These are phyloP conservation scores for Apaloderma vittatum DNA, from an alignment of 2,113 vertebrate genomes.

Conservation along the genomic window DNA sequence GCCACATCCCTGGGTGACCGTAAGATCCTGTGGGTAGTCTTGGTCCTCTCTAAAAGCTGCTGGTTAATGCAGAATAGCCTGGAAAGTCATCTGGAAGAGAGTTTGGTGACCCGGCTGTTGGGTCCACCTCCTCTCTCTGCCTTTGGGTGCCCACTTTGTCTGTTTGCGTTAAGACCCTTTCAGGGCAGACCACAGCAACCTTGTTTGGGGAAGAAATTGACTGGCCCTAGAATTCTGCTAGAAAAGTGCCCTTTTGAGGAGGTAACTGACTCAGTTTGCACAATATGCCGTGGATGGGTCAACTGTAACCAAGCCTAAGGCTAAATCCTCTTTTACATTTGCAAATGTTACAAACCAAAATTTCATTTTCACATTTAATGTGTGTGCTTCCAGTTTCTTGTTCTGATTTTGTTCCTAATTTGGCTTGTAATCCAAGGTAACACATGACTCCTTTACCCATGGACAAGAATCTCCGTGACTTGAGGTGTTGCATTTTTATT, in stretches of 20 bases:
- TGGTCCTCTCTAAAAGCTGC: background rate
- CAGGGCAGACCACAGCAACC: background rate
- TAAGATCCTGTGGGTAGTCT: background rate
- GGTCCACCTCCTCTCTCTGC: background rate
- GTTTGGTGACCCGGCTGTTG: background rate
- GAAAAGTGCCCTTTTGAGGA: constrained; percentile 78
- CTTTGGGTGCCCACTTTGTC: background rate
- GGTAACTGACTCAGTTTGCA: constrained; percentile 53
- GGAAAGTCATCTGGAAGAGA: background rate
- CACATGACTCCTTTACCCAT: background rate
- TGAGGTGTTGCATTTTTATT: background rate
- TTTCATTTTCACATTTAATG: background rate
- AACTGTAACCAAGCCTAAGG: background rate
- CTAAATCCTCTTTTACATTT: background rate
- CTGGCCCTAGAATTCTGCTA: constrained; percentile 81
- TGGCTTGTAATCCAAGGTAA: background rate
- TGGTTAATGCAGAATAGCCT: background rate
- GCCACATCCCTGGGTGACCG: too few relatives aligned
- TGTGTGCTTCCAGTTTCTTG: background rate
- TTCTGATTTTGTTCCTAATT: background rate
- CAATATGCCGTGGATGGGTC: background rate
- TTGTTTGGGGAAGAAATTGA: constrained; percentile 37
- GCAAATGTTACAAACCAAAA: background rate
- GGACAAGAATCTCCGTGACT: background rate
- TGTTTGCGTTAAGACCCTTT: background rate